Evolutionary conservation across 2,797 vertebrate genomes (phyloP), one percentile per base, ranked within the genome.

Genomic region (Semotilus atromaculatus): DNA sequence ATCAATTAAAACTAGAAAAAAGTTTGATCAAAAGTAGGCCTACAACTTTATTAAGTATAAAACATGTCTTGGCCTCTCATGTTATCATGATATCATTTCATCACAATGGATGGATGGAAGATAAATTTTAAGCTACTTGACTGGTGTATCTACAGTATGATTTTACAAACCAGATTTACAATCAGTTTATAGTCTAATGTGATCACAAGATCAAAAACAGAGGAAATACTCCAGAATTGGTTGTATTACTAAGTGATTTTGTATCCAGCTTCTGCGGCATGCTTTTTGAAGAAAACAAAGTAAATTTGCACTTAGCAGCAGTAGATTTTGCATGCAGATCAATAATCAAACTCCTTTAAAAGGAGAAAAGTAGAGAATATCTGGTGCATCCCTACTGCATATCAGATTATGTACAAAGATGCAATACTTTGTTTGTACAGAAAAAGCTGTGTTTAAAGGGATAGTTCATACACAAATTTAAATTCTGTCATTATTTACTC

Each of bases 341-440:
- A 78, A 78, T 78, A 43, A 14, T 31, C 77, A 79, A 40, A 66
- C 3, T 48, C 38, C 29, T 48, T 62, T 23, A 75, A 55, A 75
- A 55, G 11, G 19, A 76, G 58, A 78, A 31, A 78, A 29, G n/a
- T 16, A 11, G 10, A 77, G 74, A 26, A 40, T 76, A 13, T 36
- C 34, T 62, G 13, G n/a, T 64, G 36, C 36, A 62, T 64, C 5
- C 0, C n/a, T 21, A 40, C 36, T 40, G 7, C 10, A 18, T 67
- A 36, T 58, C 34, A 60, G 36, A 60, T 5, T 29, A 1, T 68
- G 64, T 66, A 40, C 19, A 80, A 38, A 53, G 31, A 38, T 26
- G 4, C 11, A 48, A 53, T 19, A 48, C n/a, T n/a, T 16, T 5
- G 45, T n/a, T 16, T 5, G 45, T n/a, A 66, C 10, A 80, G 11